Evolutionary conservation across 2,888 invertebrate genomes (phyloP).

Genomic region (Leptothorax acervorum): DNA sequence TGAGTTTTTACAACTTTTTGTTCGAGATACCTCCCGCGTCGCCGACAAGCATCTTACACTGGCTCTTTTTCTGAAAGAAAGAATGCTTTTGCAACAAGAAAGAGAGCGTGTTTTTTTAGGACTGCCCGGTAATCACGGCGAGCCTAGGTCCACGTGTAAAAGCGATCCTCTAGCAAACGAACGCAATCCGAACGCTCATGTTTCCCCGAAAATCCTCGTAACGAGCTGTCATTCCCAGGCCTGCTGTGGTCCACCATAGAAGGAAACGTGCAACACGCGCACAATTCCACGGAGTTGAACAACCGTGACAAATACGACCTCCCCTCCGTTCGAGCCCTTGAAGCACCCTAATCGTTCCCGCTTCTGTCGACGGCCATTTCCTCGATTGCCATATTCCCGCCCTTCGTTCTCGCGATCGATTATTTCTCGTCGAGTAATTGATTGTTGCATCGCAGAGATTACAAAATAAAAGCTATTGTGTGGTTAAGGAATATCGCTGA

Average conservation of each 20-base stretch:
- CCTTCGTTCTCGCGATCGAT: constrained; percentile 24
- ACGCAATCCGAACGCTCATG: constrained; percentile 13
- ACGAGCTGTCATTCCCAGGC: constrained; percentile 67
- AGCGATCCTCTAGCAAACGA: constrained; percentile 38
- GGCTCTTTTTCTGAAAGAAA: background rate
- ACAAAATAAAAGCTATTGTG: background rate
- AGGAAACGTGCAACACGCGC: constrained; percentile 43
- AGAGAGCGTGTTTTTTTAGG: constrained; percentile 53
- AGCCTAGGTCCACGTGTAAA: constrained; percentile 42
- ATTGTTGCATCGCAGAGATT: background rate
- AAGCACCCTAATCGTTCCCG: constrained; percentile 60
- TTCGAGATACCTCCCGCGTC: background rate
- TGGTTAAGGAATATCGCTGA: background rate
- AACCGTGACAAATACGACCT: constrained; percentile 67
- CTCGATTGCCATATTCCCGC: constrained; percentile 31
- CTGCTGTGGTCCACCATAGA: constrained; percentile 40
- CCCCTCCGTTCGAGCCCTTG: constrained; percentile 32
- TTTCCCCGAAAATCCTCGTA: constrained; percentile 58
- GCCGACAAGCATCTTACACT: background rate
- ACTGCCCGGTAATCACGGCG: background rate
- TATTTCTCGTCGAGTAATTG: constrained; percentile 13
- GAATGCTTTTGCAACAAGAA: background rate
- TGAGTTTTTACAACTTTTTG: constrained; percentile 14
- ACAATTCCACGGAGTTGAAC: constrained; percentile 50
- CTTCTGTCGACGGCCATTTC: constrained; percentile 45